These are phyloP conservation scores for Tanypteryx hageni DNA, from an alignment of 2,888 invertebrate species.

Conservation along the genomic window DNA sequence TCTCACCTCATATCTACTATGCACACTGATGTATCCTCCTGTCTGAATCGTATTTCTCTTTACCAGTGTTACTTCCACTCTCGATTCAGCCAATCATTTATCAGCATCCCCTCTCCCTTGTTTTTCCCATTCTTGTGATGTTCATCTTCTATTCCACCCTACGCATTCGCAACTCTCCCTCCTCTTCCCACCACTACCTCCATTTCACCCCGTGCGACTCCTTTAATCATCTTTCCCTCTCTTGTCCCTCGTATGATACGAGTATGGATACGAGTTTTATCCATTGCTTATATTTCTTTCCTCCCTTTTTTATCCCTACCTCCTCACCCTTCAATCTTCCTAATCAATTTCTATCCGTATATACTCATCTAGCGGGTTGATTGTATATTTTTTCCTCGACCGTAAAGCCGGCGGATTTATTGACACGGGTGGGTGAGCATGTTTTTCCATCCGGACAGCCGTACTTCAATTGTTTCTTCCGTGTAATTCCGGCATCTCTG, in stretches of 20 bases:
- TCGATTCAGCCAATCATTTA: neutral
- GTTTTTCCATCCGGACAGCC: no score
- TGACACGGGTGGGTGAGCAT: no score
- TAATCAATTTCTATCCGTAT: constrained; percentile 25
- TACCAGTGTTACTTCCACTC: neutral
- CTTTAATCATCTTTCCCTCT: no score
- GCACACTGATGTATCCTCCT: neutral
- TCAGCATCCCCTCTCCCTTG: neutral
- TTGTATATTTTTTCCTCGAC: neutral
- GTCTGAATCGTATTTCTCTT: neutral
- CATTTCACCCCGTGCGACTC: neutral
- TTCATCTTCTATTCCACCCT: neutral
- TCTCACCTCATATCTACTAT: neutral
- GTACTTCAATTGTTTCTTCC: no score
- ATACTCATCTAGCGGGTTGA: neutral
- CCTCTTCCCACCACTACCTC: neutral
- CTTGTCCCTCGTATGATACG: no score
- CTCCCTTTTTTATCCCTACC: neutral
- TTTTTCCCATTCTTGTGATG: neutral
- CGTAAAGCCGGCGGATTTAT: neutral
- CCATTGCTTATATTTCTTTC: no score
- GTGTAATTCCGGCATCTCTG: no score
- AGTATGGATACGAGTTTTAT: no score
- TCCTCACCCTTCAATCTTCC: neutral
- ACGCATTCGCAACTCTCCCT: neutral